Conservation (phyloP, 2,888 invertebrate genomes). For the Netelia virgata region DNA sequence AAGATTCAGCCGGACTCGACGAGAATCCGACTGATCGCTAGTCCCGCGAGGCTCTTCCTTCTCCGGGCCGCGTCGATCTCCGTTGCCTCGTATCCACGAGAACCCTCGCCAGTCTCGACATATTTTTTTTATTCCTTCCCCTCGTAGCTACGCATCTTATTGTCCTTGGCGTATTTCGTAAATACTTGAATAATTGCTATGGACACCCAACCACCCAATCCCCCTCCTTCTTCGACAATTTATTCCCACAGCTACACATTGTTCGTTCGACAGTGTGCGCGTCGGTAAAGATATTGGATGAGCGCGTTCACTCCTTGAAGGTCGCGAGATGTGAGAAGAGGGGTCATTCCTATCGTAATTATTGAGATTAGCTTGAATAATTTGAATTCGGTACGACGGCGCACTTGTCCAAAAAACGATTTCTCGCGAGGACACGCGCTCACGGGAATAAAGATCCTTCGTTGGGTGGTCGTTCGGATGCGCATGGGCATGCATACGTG, state of each 20-base stretch:
- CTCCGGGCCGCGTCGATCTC: conserved; percentile 22
- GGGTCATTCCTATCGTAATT: conserved; percentile 62
- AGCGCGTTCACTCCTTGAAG: neutral
- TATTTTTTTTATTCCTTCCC: conserved; percentile 21
- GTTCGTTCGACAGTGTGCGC: neutral
- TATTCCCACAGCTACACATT: conserved; percentile 2
- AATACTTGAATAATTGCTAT: conserved; percentile 54
- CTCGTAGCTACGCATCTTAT: conserved; percentile 47
- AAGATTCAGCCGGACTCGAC: conserved; percentile 44
- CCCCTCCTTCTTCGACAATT: conserved; percentile 2
- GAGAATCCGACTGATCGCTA: conserved; percentile 49
- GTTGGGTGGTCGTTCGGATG: conserved; percentile 62
- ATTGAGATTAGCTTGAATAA: conserved; percentile 66
- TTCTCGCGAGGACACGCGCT: conserved; percentile 6
- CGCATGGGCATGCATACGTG: conserved; percentile 39
- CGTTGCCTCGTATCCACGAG: conserved; percentile 27
- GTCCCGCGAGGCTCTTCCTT: conserved; percentile 31
- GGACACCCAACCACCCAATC: neutral
- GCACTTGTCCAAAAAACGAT: conserved; percentile 51
- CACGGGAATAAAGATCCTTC: conserved; percentile 28
- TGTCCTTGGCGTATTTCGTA: conserved; percentile 30
- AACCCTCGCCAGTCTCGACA: conserved; percentile 19
- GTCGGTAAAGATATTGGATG: too few relatives aligned
- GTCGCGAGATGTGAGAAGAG: conserved; percentile 39
- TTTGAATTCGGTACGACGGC: conserved; percentile 55